Conservation (phyloP, 1,140 invertebrate species). For the Acromyrmex heyeri region DNA sequence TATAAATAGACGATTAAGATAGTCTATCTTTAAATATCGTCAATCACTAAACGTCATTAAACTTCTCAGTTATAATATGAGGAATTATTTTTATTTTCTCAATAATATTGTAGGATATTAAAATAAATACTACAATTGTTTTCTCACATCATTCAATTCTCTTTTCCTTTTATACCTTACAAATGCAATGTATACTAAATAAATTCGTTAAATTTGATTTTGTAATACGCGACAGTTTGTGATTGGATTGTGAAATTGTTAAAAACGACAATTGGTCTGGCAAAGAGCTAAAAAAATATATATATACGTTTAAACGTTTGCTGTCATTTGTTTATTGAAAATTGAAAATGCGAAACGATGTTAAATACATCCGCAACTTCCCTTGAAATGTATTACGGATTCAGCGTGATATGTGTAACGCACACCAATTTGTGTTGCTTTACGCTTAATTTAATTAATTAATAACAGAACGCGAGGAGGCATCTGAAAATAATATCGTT, state of each 20-base stretch:
- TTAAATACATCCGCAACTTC: slow-evolving; percentile 39
- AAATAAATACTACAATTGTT: slow-evolving; percentile 23
- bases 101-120: not conserved
- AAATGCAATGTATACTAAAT: slow-evolving; percentile 35
- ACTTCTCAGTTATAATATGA: not conserved
- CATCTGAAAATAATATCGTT: slow-evolving; percentile 65
- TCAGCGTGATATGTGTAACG: slow-evolving; percentile 42
- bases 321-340: slow-evolving; percentile 58
- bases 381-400: slow-evolving; percentile 52
- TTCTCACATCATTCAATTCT: slow-evolving; percentile 29
- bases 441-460: slow-evolving; percentile 65
- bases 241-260: slow-evolving; percentile 56
- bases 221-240: slow-evolving; percentile 49
- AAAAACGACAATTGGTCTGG: slow-evolving; percentile 34
- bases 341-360: slow-evolving; percentile 54
- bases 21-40: not conserved
- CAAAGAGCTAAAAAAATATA: slow-evolving; percentile 24
- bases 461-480: slow-evolving; percentile 54
- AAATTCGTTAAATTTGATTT: slow-evolving; percentile 54
- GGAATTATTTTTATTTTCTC: slow-evolving; percentile 1
- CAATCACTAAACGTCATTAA: not conserved
- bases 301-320: slow-evolving; percentile 34
- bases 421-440: slow-evolving; percentile 50
- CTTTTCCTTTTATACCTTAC: slow-evolving; percentile 24
- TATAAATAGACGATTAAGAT: not conserved